Base-by-base conservation (phyloP, 1,140 invertebrate species). In the Pseudomyrmex concolor region DNA sequence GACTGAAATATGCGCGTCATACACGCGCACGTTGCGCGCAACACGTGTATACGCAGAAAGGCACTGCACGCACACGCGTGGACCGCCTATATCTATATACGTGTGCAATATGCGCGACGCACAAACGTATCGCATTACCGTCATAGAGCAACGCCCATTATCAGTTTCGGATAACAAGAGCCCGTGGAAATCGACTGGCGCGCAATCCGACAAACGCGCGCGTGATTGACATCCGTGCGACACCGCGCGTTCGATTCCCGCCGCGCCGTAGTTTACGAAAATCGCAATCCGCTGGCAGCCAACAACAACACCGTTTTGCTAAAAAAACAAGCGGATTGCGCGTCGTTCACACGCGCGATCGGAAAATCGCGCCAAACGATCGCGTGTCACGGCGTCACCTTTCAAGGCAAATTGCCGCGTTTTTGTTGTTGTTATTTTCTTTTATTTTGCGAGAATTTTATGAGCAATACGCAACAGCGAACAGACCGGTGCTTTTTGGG, bases 51-150 rank as follows among this genome's bases (percentile, higher is more conserved):
- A 43, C n/a, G 34, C 10, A 17, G 43, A 12, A 5, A 57, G 34
- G n/a, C 19, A 25, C 3, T 25, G 19, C 59, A 34, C 34, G 57
- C 25, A 67, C 34, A 45, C 55, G 54, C 70, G 13, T 17, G 34
- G 34, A 7, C 34, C 5, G 34, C 34, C 2, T 25, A 4, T 25
- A 7, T 7, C 34, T 34, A 34, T 34, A 34, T 34, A 34, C 34
- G 34, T 34, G 34, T 34, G 34, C 4, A 8, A 43, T 50, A 19
- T 13, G 51, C 45, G 64, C 57, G 22, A 22, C 22, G 48, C 57
- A 80, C 76, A 64, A 67, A 68, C 70, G 54, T 68, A 84, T 81
- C 85, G 73, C 51, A 70, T 80, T 86, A 76, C 72, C 25, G 34
- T 34, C 67, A 34, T 43, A 22, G 74, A 74, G 82, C 73, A 67